These are phyloP conservation scores for Monoplex corrugatus DNA, from an alignment of 2,888 invertebrate genomes.

Conservation along the genomic window DNA sequence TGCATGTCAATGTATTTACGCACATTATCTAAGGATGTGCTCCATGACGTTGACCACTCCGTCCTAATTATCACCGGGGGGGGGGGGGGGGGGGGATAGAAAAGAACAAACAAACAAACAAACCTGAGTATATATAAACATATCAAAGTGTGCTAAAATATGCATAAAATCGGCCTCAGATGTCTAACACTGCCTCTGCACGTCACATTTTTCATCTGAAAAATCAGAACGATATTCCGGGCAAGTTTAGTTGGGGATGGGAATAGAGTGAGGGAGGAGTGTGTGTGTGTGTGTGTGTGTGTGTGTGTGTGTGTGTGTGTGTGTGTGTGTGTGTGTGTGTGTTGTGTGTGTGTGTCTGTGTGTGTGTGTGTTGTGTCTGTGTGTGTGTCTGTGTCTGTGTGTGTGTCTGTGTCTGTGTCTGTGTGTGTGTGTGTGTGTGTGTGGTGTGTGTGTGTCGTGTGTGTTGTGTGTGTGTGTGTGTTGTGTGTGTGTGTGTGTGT, in stretches of 20 bases:
- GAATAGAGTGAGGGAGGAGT: not conserved
- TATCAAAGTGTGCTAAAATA: too few relatives aligned
- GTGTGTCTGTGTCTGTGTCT: not conserved
- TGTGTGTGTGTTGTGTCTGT: conserved; percentile 14
- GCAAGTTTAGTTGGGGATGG: too few relatives aligned
- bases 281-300: not conserved
- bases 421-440: not conserved
- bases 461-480: not conserved
- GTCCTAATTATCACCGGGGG: too few relatives aligned
- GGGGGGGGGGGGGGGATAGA: too few relatives aligned
- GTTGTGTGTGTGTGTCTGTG: conserved; percentile 17
- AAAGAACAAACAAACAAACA: not conserved
- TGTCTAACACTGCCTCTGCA: too few relatives aligned
- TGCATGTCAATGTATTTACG: too few relatives aligned
- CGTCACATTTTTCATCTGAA: too few relatives aligned
- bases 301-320: not conserved
- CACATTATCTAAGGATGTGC: too few relatives aligned
- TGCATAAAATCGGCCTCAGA: too few relatives aligned
- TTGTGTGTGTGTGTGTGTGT: not conserved
- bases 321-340: not conserved
- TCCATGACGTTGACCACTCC: too few relatives aligned
- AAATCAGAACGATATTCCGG: too few relatives aligned
- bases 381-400: not conserved
- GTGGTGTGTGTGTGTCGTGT: too few relatives aligned
- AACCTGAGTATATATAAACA: not conserved